Percentiles rank a stretch among this genome's conserved stretches.
Evolutionary conservation across 2,797 vertebrate genomes (phyloP).

Genomic region (Tadarida brasiliensis): DNA sequence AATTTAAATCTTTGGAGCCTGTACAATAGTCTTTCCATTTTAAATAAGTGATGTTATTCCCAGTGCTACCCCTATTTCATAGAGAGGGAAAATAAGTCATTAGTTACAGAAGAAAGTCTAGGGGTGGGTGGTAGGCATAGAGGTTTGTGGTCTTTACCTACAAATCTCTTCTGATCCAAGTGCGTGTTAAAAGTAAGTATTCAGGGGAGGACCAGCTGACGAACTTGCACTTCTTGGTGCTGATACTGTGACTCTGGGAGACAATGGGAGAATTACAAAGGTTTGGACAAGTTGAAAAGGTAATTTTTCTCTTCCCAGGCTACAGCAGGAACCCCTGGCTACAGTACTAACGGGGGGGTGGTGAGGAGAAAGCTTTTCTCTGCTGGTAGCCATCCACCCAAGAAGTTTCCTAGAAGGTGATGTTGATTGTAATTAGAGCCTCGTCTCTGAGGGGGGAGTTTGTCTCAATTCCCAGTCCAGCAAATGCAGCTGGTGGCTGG

Average conservation of each 20-base stretch:
- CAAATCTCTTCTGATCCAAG: not conserved
- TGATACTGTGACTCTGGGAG: not conserved
- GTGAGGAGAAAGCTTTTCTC: not conserved
- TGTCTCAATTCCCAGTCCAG: conserved; percentile 48
- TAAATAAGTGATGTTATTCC: not conserved
- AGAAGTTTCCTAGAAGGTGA: not conserved
- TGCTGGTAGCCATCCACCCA: not conserved
- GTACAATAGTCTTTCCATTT: not conserved
- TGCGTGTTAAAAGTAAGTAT: not conserved
- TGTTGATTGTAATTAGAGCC: conserved; percentile 72
- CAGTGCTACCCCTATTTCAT: not conserved
- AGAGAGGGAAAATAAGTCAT: not conserved
- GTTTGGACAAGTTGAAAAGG: not conserved
- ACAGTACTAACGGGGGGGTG: not conserved
- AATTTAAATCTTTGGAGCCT: not conserved
- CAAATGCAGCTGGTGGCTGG: conserved; percentile 65
- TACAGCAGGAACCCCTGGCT: not conserved
- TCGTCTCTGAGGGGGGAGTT: not conserved
- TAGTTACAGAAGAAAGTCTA: not conserved
- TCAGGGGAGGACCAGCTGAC: not conserved
- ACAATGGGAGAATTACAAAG: not conserved
- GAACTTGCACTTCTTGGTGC: not conserved
- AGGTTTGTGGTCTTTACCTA: not conserved
- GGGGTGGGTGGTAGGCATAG: not conserved
- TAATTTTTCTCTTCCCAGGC: not conserved